Conservation (phyloP, 2,113 vertebrate species). For the Bungarus multicinctus region DNA sequence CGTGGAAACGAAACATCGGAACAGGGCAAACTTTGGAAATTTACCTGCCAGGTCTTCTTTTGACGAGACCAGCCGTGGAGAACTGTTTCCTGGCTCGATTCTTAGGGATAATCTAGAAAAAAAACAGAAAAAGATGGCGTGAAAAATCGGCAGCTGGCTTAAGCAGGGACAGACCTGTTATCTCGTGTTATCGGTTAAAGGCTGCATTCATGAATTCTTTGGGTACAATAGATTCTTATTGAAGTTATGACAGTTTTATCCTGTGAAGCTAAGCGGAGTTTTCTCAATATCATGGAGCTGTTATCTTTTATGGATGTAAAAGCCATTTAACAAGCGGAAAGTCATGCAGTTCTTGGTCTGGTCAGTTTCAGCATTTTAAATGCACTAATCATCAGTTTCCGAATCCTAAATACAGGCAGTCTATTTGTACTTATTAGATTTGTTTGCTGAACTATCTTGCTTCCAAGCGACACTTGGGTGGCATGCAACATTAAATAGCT, state of each 20-base stretch:
- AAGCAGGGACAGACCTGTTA: constrained; percentile 23
- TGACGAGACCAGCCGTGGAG: constrained; percentile 86
- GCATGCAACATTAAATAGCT: too few relatives aligned
- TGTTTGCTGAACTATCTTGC: too few relatives aligned
- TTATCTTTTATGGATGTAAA: background rate
- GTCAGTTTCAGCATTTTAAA: background rate
- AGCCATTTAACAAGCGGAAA: background rate
- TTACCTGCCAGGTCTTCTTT: constrained; percentile 92
- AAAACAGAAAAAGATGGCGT: constrained; percentile 62
- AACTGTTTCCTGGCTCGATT: constrained; percentile 91
- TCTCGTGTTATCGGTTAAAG: constrained; percentile 11
- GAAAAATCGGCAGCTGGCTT: constrained; percentile 30
- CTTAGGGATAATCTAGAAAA: constrained; percentile 86
- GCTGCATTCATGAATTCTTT: background rate
- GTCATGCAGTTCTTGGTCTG: background rate
- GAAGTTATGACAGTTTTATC: background rate
- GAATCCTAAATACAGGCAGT: background rate
- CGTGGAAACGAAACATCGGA: background rate
- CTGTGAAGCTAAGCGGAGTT: background rate
- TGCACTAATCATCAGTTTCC: background rate
- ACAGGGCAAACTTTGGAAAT: background rate
- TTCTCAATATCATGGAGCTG: background rate
- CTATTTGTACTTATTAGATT: too few relatives aligned
- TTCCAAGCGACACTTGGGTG: too few relatives aligned
- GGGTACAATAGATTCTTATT: background rate